Evolutionary conservation across 2,888 invertebrate genomes (phyloP), one percentile per base, ranked within the genome.

Genomic region (Trilocha varians): DNA sequence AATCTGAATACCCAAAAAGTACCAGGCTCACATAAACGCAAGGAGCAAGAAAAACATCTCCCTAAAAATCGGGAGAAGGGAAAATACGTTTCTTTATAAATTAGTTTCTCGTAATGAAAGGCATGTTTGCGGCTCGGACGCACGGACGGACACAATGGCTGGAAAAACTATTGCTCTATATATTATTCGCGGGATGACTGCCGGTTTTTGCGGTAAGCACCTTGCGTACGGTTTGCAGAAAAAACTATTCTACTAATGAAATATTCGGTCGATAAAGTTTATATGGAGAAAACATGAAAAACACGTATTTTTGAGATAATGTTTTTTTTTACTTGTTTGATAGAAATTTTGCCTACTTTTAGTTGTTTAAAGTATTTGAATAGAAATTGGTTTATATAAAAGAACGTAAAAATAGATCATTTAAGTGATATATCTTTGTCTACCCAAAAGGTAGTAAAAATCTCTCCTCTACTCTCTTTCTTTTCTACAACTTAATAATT

Each of bases 121-220:
- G 62, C 54, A 45, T 54, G 54, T 46, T 46, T 38, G 38, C 15
- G 35, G 50, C 47, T 49, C 47, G 55, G 45, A 42, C 42, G 47
- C 37, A 40, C 43, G 42, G 46, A 47, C 49, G 49, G 43, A 56
- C 34, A 39, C 36, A 45, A 46, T 42, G 16, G 44, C 36, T 34
- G 46, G 44, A 17, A 36, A 45, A 50, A 45, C 50, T 48, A 48
- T 50, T 48, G 49, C 49, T 41, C 36, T 43, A 40, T 40, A 46
- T 50, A 48, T 50, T 44, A 46, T 43, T 39, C 42, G 55, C 56
- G 50, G 52, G 70, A 71, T 65, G 63, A 63, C 70, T 67, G 57
- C 62, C 53, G 64, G 59, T 70, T 69, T 64, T 53, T 52, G 56
- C 55, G 55, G 63, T 67, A 65, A 67, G 67, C 53, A 50, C 53